Percentiles rank a stretch among this genome's conserved stretches.
phyloP scores from a whole-genome alignment of 2,888 invertebrate species.

The Hoplodrina ambigua region DNA sequence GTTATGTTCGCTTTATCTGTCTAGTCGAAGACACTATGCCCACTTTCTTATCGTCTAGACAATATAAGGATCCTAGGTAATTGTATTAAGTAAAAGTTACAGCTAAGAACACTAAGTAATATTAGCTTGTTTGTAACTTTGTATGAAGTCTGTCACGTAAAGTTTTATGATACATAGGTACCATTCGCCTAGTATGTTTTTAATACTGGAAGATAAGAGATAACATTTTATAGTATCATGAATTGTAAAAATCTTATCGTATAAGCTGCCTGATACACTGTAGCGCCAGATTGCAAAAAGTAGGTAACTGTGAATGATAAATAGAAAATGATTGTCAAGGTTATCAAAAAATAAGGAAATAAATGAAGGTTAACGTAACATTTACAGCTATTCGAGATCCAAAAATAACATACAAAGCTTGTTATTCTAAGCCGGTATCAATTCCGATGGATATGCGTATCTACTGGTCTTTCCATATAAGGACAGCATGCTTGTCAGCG shows the following conservation, averaged over 20 bases:
- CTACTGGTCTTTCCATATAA: slow-evolving; percentile 42
- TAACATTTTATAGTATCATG: slow-evolving; percentile 18
- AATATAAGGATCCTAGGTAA: slow-evolving; percentile 13
- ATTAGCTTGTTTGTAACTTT: slow-evolving; percentile 4
- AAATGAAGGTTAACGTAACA: slow-evolving; percentile 3
- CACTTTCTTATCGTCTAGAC: slow-evolving; percentile 35
- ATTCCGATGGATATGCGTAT: slow-evolving; percentile 50
- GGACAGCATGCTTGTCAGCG: slow-evolving; percentile 58
- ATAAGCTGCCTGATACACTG: slow-evolving; percentile 23
- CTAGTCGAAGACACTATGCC: not conserved
- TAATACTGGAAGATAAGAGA: slow-evolving; percentile 35
- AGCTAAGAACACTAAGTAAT: not conserved
- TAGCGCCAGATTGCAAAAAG: slow-evolving; percentile 20
- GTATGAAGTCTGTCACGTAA: slow-evolving; percentile 12
- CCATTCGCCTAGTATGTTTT: slow-evolving; percentile 9
- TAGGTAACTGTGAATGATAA: slow-evolving; percentile 15
- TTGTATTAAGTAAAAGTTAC: slow-evolving; percentile 9
- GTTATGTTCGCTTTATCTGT: slow-evolving; percentile 16
- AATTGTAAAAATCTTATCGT: slow-evolving; percentile 49
- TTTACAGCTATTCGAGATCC: not conserved
- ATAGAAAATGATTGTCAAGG: slow-evolving; percentile 39
- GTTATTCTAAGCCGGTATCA: slow-evolving; percentile 40
- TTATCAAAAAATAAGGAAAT: slow-evolving; percentile 4
- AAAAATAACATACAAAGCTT: slow-evolving; percentile 25
- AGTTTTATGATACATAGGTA: slow-evolving; percentile 5